phyloP scores from a whole-genome alignment of 2,797 vertebrate species.

The Pseudochirops cupreus region DNA sequence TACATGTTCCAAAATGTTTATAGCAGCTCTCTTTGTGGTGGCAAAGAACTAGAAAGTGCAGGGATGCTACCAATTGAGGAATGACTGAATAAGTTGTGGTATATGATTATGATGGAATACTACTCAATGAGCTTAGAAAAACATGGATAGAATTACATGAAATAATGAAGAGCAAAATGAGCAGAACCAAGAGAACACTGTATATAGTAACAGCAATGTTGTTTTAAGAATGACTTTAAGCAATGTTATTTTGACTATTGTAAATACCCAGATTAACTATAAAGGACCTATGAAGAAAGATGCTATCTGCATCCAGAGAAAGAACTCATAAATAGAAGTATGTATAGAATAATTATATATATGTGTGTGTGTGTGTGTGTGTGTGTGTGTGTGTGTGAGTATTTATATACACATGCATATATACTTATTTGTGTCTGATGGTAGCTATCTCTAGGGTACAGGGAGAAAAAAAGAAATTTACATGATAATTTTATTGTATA shows the following conservation, averaged over 20 bases:
- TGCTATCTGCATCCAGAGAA: background rate
- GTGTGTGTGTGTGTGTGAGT: too few species aligned
- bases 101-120: background rate
- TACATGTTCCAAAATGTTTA: background rate
- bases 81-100: background rate
- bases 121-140: background rate
- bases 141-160: background rate
- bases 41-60: background rate
- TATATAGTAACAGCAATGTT: background rate
- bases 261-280: background rate
- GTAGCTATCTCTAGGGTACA: background rate
- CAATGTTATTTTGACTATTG: background rate
- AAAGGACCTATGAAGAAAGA: background rate
- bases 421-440: background rate
- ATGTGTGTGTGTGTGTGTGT: too few species aligned
- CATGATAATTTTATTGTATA: background rate
- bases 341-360: background rate
- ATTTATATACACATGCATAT: background rate
- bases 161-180: background rate
- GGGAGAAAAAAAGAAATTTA: background rate
- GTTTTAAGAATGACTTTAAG: background rate
- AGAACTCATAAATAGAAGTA: background rate
- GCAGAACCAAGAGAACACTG: background rate
- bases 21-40: background rate
- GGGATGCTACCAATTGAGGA: background rate